phyloP scores from a whole-genome alignment of 2,888 invertebrate species.

The Ormyrus thymus region DNA sequence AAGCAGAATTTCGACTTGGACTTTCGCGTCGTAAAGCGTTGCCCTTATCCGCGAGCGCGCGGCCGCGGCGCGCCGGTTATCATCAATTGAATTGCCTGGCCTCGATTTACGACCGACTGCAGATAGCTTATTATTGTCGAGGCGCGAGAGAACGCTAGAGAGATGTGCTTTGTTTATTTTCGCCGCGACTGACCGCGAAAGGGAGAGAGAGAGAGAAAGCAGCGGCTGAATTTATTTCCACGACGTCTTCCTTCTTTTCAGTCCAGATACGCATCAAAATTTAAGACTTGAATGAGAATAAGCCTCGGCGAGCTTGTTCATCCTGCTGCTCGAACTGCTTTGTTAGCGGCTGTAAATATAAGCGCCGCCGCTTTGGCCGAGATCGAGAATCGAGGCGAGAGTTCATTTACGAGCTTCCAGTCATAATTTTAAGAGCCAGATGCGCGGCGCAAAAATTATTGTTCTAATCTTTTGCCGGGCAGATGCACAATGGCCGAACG shows the following conservation, averaged over 20 bases:
- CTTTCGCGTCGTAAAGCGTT: constrained; percentile 22
- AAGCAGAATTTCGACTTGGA: too few relatives aligned
- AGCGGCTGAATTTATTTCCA: too few relatives aligned
- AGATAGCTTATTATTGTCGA: constrained; percentile 41
- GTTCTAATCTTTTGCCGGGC: too few relatives aligned
- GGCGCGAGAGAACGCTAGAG: not conserved
- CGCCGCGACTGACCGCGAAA: constrained; percentile 23
- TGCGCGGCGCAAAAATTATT: too few relatives aligned
- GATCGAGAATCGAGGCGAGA: too few relatives aligned
- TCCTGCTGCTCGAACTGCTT: not conserved
- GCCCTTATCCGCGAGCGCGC: constrained; percentile 2
- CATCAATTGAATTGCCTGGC: constrained; percentile 51
- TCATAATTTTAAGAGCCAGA: too few relatives aligned
- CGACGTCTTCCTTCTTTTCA: too few relatives aligned
- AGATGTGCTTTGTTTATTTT: constrained; percentile 43
- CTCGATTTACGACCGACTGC: constrained; percentile 43
- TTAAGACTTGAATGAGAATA: not conserved
- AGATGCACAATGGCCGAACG: too few relatives aligned
- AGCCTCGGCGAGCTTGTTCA: too few relatives aligned
- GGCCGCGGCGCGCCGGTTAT: constrained; percentile 29
- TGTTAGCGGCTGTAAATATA: not conserved
- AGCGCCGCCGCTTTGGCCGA: too few relatives aligned
- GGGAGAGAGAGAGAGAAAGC: not conserved
- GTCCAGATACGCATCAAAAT: not conserved
- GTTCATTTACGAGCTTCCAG: too few relatives aligned